These are phyloP conservation scores for Parnassius glacialis DNA, from an alignment of 2,888 invertebrate species.

Conservation along the genomic window DNA sequence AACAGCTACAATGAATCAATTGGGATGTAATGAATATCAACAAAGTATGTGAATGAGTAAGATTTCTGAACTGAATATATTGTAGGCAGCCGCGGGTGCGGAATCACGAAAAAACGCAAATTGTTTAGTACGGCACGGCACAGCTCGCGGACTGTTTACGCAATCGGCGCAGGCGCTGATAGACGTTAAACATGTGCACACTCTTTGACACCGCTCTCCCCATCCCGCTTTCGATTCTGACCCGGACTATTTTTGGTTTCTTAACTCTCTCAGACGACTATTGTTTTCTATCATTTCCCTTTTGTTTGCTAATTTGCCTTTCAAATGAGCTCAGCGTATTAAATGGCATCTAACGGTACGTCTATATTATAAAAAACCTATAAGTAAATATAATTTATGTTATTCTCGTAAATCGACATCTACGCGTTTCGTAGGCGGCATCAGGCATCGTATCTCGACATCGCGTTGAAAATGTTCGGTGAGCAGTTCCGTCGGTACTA, in stretches of 20 bases:
- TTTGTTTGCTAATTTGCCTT: conserved; percentile 31
- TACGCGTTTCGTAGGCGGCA: conserved; percentile 18
- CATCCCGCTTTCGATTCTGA: conserved; percentile 45
- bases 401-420: background rate
- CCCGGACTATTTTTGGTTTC: conserved; percentile 57
- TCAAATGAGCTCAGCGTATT: conserved; percentile 19
- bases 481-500: conserved; percentile 39
- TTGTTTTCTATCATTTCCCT: conserved; percentile 43
- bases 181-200: conserved; percentile 63
- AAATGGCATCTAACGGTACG: conserved; percentile 18
- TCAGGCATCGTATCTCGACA: conserved; percentile 2
- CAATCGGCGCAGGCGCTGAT: conserved; percentile 59
- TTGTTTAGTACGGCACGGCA: conserved; percentile 41
- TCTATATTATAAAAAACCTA: conserved; percentile 17
- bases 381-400: conserved; percentile 8
- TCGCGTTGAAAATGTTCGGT: conserved; percentile 32
- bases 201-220: conserved; percentile 68
- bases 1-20: background rate
- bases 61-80: background rate
- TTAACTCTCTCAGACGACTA: conserved; percentile 32
- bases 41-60: background rate
- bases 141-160: conserved; percentile 61
- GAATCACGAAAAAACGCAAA: conserved; percentile 65
- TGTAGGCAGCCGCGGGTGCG: conserved; percentile 30
- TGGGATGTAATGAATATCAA: background rate